These are phyloP conservation scores for Fragum whitleyi DNA, from an alignment of 2,888 invertebrate species.

Conservation along the genomic window DNA sequence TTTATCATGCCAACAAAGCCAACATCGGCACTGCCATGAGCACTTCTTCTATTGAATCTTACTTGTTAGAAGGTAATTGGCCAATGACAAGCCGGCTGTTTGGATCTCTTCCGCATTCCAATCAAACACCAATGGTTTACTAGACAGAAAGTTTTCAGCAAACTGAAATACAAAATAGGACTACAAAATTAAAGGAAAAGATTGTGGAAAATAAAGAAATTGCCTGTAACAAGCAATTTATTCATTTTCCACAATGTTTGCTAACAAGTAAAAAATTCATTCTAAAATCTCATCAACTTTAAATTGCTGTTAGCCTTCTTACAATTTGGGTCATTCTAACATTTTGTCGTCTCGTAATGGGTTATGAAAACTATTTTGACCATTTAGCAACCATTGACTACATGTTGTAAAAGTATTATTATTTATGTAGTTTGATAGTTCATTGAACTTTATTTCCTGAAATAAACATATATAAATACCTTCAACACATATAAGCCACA, in stretches of 20 bases:
- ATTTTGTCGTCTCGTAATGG: neutral
- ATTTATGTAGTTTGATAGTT: too few species aligned
- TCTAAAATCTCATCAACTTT: too few species aligned
- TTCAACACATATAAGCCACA: slow-evolving; percentile 4
- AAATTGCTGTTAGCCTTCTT: too few species aligned
- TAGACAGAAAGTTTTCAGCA: neutral
- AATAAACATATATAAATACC: neutral
- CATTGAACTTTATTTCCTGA: neutral
- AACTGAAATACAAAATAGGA: slow-evolving; percentile 3
- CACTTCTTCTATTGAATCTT: too few species aligned
- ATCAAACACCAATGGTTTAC: neutral
- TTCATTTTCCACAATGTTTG: too few species aligned
- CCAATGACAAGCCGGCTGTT: neutral
- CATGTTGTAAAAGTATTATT: neutral
- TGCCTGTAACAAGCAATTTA: too few species aligned
- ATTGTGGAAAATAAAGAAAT: too few species aligned
- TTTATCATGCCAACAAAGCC: too few species aligned
- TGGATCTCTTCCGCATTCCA: neutral
- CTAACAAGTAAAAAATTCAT: neutral
- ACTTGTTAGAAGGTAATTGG: neutral
- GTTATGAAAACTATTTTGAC: neutral
- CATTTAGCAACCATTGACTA: neutral
- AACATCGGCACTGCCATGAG: too few species aligned
- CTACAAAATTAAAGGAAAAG: too few species aligned
- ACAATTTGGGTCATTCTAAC: too few species aligned